These are phyloP conservation scores for Riptortus pedestris DNA, from an alignment of 1,140 invertebrate genomes.

Conservation along the genomic window DNA sequence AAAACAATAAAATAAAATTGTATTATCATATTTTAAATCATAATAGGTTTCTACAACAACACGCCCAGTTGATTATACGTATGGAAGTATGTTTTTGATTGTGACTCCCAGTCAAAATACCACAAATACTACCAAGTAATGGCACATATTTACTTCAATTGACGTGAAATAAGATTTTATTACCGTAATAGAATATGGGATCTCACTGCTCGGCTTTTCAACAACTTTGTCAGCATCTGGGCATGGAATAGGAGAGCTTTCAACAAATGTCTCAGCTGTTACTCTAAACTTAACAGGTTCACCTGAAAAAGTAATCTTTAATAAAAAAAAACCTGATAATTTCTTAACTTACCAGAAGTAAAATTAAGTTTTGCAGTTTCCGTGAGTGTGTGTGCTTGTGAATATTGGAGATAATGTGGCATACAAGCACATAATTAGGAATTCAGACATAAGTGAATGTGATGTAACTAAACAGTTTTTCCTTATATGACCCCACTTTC, in stretches of 20 bases:
- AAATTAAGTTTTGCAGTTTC: neutral
- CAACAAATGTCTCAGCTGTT: constrained; percentile 75
- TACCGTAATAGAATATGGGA: constrained; percentile 64
- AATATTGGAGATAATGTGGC: neutral
- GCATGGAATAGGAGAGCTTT: constrained; percentile 60
- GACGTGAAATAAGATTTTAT: no score
- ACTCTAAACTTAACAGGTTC: constrained; percentile 84
- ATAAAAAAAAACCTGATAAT: neutral
- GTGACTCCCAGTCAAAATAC: no score
- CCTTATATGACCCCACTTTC: no score
- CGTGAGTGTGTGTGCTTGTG: neutral
- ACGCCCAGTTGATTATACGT: no score
- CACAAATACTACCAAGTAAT: no score
- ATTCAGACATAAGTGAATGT: neutral
- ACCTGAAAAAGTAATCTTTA: constrained; percentile 42
- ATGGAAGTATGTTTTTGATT: no score
- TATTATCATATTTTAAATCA: no score
- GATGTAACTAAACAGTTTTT: no score
- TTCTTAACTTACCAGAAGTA: neutral
- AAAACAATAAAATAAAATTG: no score
- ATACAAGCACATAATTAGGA: neutral
- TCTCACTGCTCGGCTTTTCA: constrained; percentile 44
- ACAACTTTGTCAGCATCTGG: constrained; percentile 33
- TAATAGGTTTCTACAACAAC: no score
- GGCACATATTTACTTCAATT: no score